These are phyloP conservation scores for Reinhardtius hippoglossoides DNA, from an alignment of 2,113 vertebrate genomes.

Conservation along the genomic window DNA sequence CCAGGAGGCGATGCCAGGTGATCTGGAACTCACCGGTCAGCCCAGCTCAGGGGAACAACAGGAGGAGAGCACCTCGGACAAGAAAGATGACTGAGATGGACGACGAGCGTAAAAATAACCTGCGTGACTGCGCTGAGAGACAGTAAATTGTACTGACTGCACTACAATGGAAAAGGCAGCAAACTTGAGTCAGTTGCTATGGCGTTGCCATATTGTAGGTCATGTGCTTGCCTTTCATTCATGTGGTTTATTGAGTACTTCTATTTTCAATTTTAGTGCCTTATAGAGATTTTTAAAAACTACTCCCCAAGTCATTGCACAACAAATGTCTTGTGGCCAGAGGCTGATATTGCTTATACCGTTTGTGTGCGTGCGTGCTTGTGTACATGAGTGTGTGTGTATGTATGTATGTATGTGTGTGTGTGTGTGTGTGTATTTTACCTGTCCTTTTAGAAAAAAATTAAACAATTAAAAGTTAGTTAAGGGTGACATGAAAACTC, in stretches of 20 bases:
- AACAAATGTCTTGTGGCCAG: constrained; percentile 16
- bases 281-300: constrained; percentile 58
- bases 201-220: constrained; percentile 33
- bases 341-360: background rate
- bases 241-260: constrained; percentile 39
- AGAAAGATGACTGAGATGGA: constrained; percentile 91
- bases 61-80: constrained; percentile 89
- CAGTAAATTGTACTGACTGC: background rate
- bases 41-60: constrained; percentile 66
- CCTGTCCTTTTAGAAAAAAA: constrained; percentile 1
- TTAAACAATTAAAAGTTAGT: constrained; percentile 12
- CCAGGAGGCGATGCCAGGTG: constrained; percentile 72
- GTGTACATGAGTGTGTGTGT: background rate
- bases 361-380: background rate
- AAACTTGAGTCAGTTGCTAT: constrained; percentile 19
- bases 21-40: constrained; percentile 63
- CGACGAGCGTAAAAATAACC: background rate
- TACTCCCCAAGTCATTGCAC: constrained; percentile 17
- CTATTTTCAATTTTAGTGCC: constrained; percentile 68
- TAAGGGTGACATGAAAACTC: background rate
- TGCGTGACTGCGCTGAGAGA: constrained; percentile 11
- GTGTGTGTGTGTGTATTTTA: constrained; percentile 6
- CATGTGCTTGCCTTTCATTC: constrained; percentile 46
- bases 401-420: background rate
- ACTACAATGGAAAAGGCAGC: constrained; percentile 10